These are phyloP conservation scores for Synanthedon myopaeformis DNA, from an alignment of 2,888 invertebrate species.

Conservation along the genomic window DNA sequence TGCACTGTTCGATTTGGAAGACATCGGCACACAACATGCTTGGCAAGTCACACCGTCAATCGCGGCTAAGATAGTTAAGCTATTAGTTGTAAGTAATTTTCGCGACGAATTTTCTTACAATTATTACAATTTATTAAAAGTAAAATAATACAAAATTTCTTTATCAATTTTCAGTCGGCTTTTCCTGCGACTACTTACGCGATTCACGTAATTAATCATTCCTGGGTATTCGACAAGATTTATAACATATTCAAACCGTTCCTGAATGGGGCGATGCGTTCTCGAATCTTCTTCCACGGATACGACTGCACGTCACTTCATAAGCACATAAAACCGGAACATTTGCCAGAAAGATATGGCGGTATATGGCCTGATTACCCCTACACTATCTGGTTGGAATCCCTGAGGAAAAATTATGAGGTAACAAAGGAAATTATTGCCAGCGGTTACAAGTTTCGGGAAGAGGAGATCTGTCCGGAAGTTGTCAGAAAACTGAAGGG, in stretches of 20 bases:
- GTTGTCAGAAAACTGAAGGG: constrained; percentile 44
- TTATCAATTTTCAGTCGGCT: constrained; percentile 65
- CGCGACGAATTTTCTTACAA: no score
- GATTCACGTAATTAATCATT: constrained; percentile 83
- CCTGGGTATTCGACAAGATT: constrained; percentile 84
- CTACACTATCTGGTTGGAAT: constrained; percentile 80
- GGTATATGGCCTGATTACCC: constrained; percentile 78
- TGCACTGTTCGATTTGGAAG: constrained; percentile 80
- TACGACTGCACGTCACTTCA: constrained; percentile 79
- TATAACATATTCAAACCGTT: constrained; percentile 84
- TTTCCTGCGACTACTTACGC: constrained; percentile 80
- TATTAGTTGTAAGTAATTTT: constrained; percentile 73
- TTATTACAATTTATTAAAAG: no score
- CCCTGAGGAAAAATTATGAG: constrained; percentile 64
- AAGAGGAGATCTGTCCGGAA: constrained; percentile 43
- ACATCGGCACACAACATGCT: constrained; percentile 77
- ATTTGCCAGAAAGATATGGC: constrained; percentile 78
- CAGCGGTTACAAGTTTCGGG: constrained; percentile 73
- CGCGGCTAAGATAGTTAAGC: constrained; percentile 75
- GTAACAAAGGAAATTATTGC: constrained; percentile 74
- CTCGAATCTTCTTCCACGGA: constrained; percentile 78
- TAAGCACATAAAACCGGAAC: constrained; percentile 76
- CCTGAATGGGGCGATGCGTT: constrained; percentile 75
- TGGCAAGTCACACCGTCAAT: constrained; percentile 80
- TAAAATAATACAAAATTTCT: neutral